Conservation (phyloP, 2,113 vertebrate genomes). For the Pomatorhinus ruficollis region DNA sequence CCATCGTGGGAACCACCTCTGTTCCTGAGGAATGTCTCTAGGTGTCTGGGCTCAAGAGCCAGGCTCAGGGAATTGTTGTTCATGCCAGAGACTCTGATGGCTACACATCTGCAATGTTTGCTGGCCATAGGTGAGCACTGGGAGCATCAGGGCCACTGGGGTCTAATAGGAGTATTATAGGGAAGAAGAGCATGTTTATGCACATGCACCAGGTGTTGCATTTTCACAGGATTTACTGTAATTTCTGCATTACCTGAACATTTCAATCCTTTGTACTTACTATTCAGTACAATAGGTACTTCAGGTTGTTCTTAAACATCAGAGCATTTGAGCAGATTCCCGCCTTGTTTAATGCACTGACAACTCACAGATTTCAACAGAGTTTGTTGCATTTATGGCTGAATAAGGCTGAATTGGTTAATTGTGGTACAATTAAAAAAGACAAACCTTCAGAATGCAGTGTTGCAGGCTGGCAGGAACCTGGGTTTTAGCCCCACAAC, state of each 20-base stretch:
- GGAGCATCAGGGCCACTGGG: background rate
- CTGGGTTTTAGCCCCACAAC: background rate
- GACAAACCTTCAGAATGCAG: background rate
- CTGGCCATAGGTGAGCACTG: background rate
- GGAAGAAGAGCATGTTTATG: background rate
- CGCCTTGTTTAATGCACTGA: background rate
- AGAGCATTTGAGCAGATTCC: background rate
- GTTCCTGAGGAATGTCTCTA: background rate
- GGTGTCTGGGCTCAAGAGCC: background rate
- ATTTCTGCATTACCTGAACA: background rate
- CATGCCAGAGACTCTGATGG: background rate
- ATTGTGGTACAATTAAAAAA: background rate
- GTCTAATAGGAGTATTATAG: background rate
- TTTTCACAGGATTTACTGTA: background rate
- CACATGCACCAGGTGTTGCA: background rate
- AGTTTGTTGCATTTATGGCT: background rate
- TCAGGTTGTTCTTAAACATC: background rate
- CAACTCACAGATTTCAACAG: background rate
- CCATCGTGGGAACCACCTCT: background rate
- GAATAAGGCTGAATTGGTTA: background rate
- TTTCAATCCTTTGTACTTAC: background rate
- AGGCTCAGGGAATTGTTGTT: background rate
- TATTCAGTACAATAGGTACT: background rate
- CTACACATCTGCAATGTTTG: background rate
- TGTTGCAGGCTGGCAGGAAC: background rate